phyloP scores from a whole-genome alignment of 2,888 invertebrate species.

The Leucozona laternaria region DNA sequence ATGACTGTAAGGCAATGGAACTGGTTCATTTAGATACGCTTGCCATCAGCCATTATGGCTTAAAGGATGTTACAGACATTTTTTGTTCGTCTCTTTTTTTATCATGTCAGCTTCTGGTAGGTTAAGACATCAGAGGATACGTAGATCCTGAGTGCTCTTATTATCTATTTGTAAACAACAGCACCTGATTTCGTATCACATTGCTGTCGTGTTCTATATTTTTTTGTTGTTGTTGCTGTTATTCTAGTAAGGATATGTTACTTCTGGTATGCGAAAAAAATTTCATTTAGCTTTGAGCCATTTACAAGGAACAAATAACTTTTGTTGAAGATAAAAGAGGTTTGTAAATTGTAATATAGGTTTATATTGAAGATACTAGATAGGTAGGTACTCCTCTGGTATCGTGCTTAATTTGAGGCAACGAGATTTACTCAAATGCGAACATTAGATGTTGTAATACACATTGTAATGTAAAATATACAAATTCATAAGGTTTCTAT shows the following conservation, averaged over 20 bases:
- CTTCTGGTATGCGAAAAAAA: constrained; percentile 43
- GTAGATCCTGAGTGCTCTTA: constrained; percentile 66
- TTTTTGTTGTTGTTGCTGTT: constrained; percentile 26
- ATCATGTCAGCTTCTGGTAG: constrained; percentile 28
- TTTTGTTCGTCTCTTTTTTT: constrained; percentile 14
- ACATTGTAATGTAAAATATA: constrained; percentile 31
- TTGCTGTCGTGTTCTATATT: constrained; percentile 30
- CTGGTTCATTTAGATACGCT: constrained; percentile 59
- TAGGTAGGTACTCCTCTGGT: no score
- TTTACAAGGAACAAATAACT: constrained; percentile 68
- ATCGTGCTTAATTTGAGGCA: constrained; percentile 53
- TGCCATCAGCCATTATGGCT: constrained; percentile 57
- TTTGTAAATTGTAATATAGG: constrained; percentile 7
- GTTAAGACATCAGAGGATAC: constrained; percentile 26
- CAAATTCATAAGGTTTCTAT: constrained; percentile 30
- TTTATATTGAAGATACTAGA: constrained; percentile 48
- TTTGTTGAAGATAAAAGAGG: constrained; percentile 38
- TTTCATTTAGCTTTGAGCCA: constrained; percentile 66
- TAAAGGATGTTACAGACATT: constrained; percentile 42
- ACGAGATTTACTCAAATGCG: constrained; percentile 55
- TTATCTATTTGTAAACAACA: constrained; percentile 70
- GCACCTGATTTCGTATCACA: constrained; percentile 68
- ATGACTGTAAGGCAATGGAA: constrained; percentile 46
- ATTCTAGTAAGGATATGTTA: constrained; percentile 51
- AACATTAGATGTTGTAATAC: constrained; percentile 56